phyloP scores from a whole-genome alignment of 2,888 invertebrate species.

The Epinotia brunnichana region DNA sequence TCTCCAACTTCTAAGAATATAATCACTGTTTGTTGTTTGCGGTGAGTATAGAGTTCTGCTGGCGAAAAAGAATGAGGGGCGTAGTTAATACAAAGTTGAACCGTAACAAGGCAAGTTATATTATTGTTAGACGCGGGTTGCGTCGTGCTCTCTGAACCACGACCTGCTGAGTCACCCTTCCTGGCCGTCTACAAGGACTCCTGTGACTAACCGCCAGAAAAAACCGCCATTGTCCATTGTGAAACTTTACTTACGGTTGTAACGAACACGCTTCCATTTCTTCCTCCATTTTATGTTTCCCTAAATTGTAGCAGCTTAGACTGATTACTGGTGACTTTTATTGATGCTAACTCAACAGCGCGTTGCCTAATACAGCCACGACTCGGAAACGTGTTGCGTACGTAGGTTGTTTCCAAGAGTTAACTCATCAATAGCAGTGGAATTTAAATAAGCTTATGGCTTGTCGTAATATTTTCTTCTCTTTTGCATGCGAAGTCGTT shows the following conservation, averaged over 20 bases:
- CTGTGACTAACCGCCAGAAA: slow-evolving; percentile 69
- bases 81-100: slow-evolving; percentile 32
- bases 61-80: slow-evolving; percentile 29
- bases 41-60: not conserved
- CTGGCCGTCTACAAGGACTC: slow-evolving; percentile 70
- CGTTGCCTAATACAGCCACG: slow-evolving; percentile 29
- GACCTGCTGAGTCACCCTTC: slow-evolving; percentile 75
- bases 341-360: slow-evolving; percentile 39
- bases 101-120: slow-evolving; percentile 36
- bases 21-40: not conserved
- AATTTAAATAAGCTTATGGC: slow-evolving; percentile 12
- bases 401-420: slow-evolving; percentile 19
- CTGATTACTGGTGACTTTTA: slow-evolving; percentile 49
- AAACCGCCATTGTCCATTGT: slow-evolving; percentile 68
- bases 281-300: slow-evolving; percentile 33
- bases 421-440: slow-evolving; percentile 2
- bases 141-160: slow-evolving; percentile 67
- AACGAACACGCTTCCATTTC: slow-evolving; percentile 37
- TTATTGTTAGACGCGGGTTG: slow-evolving; percentile 52
- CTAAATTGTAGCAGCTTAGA: slow-evolving; percentile 41
- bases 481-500: slow-evolving; percentile 27
- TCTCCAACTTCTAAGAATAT: slow-evolving; percentile 9
- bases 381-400: slow-evolving; percentile 16
- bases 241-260: slow-evolving; percentile 36
- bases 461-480: slow-evolving; percentile 8